A percentile compares a stretch with the other conserved stretches of the same genome.
Conservation (phyloP, 2,797 vertebrate genomes). For the Silurus lanzhouensis region DNA sequence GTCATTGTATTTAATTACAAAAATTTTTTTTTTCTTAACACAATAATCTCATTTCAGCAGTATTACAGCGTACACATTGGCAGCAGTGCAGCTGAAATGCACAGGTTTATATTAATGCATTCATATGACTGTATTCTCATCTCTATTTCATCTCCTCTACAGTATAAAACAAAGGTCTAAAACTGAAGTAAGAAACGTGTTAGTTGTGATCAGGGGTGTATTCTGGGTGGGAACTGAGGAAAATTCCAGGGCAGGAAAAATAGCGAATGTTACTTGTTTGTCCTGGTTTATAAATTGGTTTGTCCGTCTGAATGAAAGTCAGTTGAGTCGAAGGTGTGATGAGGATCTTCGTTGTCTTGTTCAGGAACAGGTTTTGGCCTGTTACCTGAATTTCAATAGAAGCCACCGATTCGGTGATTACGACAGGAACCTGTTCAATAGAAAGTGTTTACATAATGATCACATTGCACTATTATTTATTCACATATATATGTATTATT, state of each 20-base stretch:
- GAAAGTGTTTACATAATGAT: not conserved
- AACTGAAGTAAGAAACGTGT: not conserved
- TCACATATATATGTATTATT: no score
- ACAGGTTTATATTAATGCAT: no score
- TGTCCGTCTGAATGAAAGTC: conserved; percentile 79
- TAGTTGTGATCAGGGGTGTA: not conserved
- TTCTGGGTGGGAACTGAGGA: not conserved
- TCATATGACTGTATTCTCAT: no score
- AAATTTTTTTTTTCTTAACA: not conserved
- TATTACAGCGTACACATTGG: no score
- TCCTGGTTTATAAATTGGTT: conserved; percentile 80
- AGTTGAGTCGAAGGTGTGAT: conserved; percentile 64
- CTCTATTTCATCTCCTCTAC: no score
- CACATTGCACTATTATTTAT: not conserved
- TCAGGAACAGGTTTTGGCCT: not conserved
- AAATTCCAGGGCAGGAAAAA: not conserved
- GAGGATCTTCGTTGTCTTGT: conserved; percentile 67
- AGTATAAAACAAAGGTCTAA: not conserved
- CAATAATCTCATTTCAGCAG: not conserved
- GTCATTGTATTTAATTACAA: not conserved
- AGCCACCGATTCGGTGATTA: not conserved
- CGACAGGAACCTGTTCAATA: not conserved
- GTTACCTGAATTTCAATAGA: not conserved
- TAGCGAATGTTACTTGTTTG: conserved; percentile 70
- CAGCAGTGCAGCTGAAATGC: no score